phyloP scores from a whole-genome alignment of 1,140 invertebrate species.

The Calephelis nemesis region DNA sequence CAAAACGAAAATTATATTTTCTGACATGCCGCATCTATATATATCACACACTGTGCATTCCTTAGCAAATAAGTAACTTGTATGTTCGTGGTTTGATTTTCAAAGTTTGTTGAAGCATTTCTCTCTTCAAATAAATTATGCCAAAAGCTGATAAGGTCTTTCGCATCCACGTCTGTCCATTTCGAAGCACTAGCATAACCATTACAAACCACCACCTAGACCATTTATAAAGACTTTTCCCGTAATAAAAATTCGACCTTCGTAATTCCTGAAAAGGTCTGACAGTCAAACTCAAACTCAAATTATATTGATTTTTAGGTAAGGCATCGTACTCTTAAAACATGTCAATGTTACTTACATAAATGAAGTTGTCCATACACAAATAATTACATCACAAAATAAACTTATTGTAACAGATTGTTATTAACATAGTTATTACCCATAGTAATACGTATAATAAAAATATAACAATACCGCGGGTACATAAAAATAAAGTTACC shows the following conservation, averaged over 20 bases:
- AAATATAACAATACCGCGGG: too few species aligned
- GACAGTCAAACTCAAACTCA: too few species aligned
- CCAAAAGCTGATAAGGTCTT: constrained; percentile 36
- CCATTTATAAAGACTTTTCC: constrained; percentile 43
- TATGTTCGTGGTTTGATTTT: constrained; percentile 40
- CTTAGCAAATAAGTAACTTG: constrained; percentile 34
- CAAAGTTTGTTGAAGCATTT: constrained; percentile 36
- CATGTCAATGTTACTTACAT: too few species aligned
- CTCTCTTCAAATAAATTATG: constrained; percentile 37
- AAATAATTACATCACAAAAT: too few species aligned
- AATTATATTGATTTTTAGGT: too few species aligned
- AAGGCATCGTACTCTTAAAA: too few species aligned
- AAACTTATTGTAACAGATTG: too few species aligned
- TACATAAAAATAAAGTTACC: too few species aligned
- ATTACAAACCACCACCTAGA: constrained; percentile 25
- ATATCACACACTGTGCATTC: constrained; percentile 38
- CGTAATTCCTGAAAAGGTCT: constrained; percentile 29
- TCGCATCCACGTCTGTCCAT: constrained; percentile 30
- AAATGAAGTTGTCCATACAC: too few species aligned
- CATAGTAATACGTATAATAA: not conserved
- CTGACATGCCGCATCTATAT: constrained; percentile 34
- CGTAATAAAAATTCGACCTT: constrained; percentile 34
- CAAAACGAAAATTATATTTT: constrained; percentile 34
- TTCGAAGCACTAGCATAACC: constrained; percentile 27
- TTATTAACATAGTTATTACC: not conserved